Conservation (phyloP, 2,888 invertebrate species). For the Lymantria monacha region DNA sequence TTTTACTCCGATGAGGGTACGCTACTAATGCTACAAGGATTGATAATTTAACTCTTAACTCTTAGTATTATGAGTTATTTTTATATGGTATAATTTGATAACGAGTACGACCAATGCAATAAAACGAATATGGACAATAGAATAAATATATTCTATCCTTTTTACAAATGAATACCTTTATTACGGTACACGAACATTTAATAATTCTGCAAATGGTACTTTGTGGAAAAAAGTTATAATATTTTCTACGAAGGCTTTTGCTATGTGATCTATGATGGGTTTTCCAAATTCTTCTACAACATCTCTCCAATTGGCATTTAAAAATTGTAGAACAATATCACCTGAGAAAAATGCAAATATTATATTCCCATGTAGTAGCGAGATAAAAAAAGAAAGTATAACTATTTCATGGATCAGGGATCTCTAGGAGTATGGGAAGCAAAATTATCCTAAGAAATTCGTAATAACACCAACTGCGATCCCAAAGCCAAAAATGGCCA, state of each 20-base stretch:
- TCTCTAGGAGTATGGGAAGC: no score
- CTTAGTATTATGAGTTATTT: no score
- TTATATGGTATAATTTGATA: no score
- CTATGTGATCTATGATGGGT: slow-evolving; percentile 70
- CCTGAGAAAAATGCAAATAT: slow-evolving; percentile 42
- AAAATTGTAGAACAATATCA: slow-evolving; percentile 57
- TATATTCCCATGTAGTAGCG: no score
- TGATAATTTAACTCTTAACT: no score
- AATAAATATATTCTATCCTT: neutral
- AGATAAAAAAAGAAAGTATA: no score
- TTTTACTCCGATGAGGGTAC: no score
- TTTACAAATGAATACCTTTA: slow-evolving; percentile 2
- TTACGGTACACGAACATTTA: slow-evolving; percentile 59
- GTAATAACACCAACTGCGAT: no score
- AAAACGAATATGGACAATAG: neutral
- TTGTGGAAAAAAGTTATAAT: slow-evolving; percentile 65
- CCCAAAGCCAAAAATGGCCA: no score
- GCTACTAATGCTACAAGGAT: no score
- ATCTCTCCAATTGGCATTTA: slow-evolving; percentile 69
- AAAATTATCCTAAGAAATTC: no score
- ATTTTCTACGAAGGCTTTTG: slow-evolving; percentile 59
- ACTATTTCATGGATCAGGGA: no score
- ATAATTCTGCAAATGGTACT: slow-evolving; percentile 67
- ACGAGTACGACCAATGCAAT: neutral
- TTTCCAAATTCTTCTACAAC: slow-evolving; percentile 73